These are phyloP conservation scores for Myotis lucifugus DNA, from an alignment of 2,113 vertebrate genomes.

Conservation along the genomic window DNA sequence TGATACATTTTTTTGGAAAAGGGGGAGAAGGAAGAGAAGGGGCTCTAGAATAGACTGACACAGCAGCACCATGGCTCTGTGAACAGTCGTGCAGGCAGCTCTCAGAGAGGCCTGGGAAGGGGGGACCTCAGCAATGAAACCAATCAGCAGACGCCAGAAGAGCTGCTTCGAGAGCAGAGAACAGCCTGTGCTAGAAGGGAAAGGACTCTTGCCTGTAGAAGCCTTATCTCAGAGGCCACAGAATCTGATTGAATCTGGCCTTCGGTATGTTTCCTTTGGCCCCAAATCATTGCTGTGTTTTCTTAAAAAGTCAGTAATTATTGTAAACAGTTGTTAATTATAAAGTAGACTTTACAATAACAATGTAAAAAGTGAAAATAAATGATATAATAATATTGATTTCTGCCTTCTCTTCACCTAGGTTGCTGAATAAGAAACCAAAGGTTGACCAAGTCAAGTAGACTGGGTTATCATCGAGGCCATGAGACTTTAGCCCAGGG, in stretches of 20 bases:
- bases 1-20: not conserved
- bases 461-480: not conserved
- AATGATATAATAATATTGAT: not conserved
- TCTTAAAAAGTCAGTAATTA: not conserved
- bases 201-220: not conserved
- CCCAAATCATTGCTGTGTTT: not conserved
- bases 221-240: not conserved
- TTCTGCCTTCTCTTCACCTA: not conserved
- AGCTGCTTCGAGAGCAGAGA: too few relatives aligned
- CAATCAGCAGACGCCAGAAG: not conserved
- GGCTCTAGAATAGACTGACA: not conserved
- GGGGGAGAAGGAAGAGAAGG: not conserved
- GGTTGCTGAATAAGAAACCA: not conserved
- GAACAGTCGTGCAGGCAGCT: not conserved
- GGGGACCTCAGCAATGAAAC: not conserved
- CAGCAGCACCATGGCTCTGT: not conserved
- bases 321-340: not conserved
- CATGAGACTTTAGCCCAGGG: not conserved
- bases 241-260: not conserved
- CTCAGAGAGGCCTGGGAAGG: not conserved
- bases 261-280: not conserved
- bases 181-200: not conserved
- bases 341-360: not conserved
- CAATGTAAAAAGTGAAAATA: not conserved
- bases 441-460: not conserved